Conservation (phyloP, 2,797 vertebrate species). For the Sparus aurata region DNA sequence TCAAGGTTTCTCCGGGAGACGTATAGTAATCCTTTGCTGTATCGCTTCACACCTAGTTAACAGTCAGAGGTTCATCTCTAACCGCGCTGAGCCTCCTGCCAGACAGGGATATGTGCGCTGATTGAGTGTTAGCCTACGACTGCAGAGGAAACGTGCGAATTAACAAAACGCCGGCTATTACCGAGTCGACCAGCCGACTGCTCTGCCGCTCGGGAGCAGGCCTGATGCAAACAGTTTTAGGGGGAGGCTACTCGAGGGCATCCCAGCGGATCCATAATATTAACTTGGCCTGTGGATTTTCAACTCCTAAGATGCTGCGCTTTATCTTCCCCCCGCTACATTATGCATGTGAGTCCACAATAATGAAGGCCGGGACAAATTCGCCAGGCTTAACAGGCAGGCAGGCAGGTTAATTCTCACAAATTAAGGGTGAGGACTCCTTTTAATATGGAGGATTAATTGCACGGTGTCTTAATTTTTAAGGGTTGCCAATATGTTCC, state of each 20-base stretch:
- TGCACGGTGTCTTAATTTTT: slow-evolving; percentile 57
- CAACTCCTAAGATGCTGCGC: slow-evolving; percentile 42
- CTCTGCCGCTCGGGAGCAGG: slow-evolving; percentile 17
- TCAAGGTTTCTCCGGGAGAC: slow-evolving; percentile 40
- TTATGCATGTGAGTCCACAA: slow-evolving; percentile 54
- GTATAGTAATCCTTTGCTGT: slow-evolving; percentile 52
- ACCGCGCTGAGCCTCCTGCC: slow-evolving; percentile 58
- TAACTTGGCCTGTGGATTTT: slow-evolving; percentile 57
- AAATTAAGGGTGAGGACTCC: slow-evolving; percentile 61
- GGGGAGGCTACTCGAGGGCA: slow-evolving; percentile 45
- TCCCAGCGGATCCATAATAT: slow-evolving; percentile 66
- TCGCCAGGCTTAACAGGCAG: slow-evolving; percentile 55
- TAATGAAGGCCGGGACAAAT: slow-evolving; percentile 59
- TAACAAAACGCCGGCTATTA: slow-evolving; percentile 63
- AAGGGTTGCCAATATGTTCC: slow-evolving; percentile 52
- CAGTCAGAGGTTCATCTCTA: slow-evolving; percentile 55
- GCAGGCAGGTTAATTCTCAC: slow-evolving; percentile 61
- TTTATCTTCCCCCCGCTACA: slow-evolving; percentile 57
- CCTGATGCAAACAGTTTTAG: slow-evolving; percentile 57
- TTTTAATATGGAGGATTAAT: slow-evolving; percentile 63
- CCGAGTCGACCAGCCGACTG: slow-evolving; percentile 40
- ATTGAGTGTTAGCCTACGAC: slow-evolving; percentile 59
- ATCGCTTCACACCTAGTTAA: slow-evolving; percentile 69
- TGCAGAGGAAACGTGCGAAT: slow-evolving; percentile 73
- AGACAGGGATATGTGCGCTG: slow-evolving; percentile 55